Base-by-base conservation (phyloP, 1,140 invertebrate species). In the Nasonia vitripennis region DNA sequence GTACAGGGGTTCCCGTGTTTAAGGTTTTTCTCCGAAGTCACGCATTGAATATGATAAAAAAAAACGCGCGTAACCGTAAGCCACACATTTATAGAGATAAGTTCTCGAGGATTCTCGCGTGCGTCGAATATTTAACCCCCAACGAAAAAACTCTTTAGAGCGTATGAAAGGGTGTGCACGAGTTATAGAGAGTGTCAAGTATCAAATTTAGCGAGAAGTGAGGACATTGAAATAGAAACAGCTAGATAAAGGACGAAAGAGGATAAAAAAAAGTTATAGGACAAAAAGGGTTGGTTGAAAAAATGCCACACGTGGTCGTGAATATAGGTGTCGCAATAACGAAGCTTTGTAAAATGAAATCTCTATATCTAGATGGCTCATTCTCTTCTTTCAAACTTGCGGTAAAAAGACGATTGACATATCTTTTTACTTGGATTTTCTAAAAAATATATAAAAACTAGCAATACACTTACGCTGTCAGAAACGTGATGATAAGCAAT, bases 1-100 rank as follows among this genome's bases (percentile, higher is more conserved):
- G 84, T 87, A 84, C 77, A 87, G 87, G 87, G 78, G 45, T 55
- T 84, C 74, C 87, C 70, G 84, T 41, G 81, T 81, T 86, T 83
- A 87, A 81, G 80, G 34, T 62, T 81, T 81, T 82, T 85, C 81
- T 80, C 55, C 78, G 14, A 77, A 78, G 17, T 70, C 67, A 71
- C 27, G 62, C 73, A 79, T 78, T 86, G 27, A 86, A 27, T 86
- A 84, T 48, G 6, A 23, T 86, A 77, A 71, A 70, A 73, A 51
- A 41, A 51, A 74, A 77, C 74, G 70, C 31, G 41, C 68, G 34
- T 80, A 80, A 83, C 12, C 41, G 20, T 68, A 80, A 77, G 41
- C 37, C 62, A 68, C 62, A 68, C 27, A 75, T 23, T 31, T 62
- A n/a, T 45, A 62, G 20, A 62, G 71, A 84, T 23, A 17, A 34